Evolutionary conservation across 2,888 invertebrate genomes (phyloP).

Genomic region (Cataglyphis albicans): DNA sequence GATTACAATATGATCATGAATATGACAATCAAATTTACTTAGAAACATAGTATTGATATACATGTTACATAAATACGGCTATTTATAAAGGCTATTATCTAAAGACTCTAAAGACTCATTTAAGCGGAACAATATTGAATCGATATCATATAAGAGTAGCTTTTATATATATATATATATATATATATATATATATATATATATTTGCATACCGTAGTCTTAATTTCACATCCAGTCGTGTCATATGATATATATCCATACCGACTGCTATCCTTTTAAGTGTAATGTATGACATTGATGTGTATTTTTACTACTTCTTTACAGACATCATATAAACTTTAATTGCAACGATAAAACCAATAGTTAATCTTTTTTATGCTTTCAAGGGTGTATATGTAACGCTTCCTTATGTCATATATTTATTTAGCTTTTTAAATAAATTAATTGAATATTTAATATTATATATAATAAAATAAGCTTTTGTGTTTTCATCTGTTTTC

Average conservation of each 20-base stretch:
- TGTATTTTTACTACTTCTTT: neutral
- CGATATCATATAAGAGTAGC: constrained; percentile 13
- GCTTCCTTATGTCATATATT: neutral
- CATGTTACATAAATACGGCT: neutral
- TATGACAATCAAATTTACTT: constrained; percentile 16
- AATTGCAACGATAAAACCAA: neutral
- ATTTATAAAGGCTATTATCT: constrained; percentile 9
- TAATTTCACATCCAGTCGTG: constrained; percentile 23
- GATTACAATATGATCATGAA: neutral
- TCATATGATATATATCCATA: neutral
- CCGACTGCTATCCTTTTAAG: neutral
- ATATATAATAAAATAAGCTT: neutral
- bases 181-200: neutral
- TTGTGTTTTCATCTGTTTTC: neutral
- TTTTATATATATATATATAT: neutral
- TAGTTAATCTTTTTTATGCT: neutral
- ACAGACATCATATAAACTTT: neutral
- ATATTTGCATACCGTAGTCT: constrained; percentile 12
- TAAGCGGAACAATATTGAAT: constrained; percentile 29
- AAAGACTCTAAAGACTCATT: constrained; percentile 36
- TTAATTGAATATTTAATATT: neutral
- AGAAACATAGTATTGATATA: constrained; percentile 14
- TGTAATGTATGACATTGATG: neutral
- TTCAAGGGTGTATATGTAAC: neutral
- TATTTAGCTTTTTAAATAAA: constrained; percentile 8